Conservation (phyloP, 2,888 invertebrate species). For the Macrosiphum euphorbiae region DNA sequence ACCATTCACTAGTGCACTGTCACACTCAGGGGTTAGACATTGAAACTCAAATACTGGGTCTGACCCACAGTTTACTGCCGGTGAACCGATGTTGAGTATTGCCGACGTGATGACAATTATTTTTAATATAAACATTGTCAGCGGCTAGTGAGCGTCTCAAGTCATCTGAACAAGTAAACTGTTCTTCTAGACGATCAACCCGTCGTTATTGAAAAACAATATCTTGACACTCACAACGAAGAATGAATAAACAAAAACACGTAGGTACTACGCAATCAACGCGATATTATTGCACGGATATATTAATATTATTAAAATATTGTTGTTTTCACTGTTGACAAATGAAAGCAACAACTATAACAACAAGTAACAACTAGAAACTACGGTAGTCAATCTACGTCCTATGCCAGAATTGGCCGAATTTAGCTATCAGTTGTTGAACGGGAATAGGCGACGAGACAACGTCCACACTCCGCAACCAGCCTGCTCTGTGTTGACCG, state of each 20-base stretch:
- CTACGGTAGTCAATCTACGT: background rate
- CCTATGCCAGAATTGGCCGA: background rate
- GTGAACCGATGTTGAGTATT: background rate
- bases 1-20: background rate
- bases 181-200: background rate
- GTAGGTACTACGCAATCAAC: background rate
- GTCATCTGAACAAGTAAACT: background rate
- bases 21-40: slow-evolving; percentile 24
- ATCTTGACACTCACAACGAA: background rate
- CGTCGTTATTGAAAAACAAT: background rate
- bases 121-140: slow-evolving; percentile 46
- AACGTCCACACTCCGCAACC: background rate
- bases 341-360: background rate
- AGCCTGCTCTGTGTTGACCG: background rate
- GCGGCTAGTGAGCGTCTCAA: background rate
- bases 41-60: background rate
- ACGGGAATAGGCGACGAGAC: background rate
- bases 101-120: slow-evolving; percentile 16
- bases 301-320: background rate
- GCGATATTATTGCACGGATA: background rate
- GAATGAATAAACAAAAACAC: background rate
- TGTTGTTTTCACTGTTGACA: background rate
- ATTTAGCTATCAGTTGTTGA: background rate
- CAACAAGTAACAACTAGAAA: background rate
- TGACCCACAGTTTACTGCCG: background rate